Conservation (phyloP, 23 tunicate genomes). For the Halocynthia aurantium region DNA sequence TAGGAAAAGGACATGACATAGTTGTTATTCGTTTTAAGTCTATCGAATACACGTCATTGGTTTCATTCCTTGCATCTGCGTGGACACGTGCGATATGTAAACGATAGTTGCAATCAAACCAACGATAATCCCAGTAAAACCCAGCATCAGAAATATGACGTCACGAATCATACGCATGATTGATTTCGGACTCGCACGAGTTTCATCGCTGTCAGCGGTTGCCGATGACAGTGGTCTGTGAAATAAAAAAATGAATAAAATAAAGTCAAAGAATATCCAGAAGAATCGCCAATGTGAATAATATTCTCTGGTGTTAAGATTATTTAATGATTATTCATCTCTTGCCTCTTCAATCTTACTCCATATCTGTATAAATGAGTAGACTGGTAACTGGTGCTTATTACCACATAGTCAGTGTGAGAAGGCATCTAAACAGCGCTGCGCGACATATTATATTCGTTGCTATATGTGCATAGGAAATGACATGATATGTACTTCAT, state of each 20-base stretch:
- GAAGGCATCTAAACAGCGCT: not conserved
- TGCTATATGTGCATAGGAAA: not conserved
- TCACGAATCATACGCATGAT: conserved; percentile 1
- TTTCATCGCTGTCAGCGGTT: not conserved
- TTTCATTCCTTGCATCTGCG: no score
- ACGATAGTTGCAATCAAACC: not conserved
- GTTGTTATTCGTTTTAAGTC: no score
- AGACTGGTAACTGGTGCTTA: no score
- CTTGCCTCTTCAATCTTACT: no score
- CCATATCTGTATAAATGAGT: no score
- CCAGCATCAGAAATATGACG: conserved; percentile 12
- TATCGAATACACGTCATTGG: no score
- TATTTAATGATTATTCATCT: no score
- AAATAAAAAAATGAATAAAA: not conserved
- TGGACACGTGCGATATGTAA: no score
- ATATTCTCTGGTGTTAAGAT: not conserved
- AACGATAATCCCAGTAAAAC: conserved; percentile 4
- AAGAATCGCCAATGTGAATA: not conserved
- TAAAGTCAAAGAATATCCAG: not conserved
- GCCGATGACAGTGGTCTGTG: not conserved
- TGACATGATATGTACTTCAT: not conserved
- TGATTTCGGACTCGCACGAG: not conserved
- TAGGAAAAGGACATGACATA: no score
- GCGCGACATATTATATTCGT: not conserved
- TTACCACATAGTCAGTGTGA: no score